A percentile compares a stretch with the other conserved stretches of the same genome.
Evolutionary conservation across 92 coral and sea anemone genomes (phyloP).

Genomic region (Hydrozoanthus gracilis): DNA sequence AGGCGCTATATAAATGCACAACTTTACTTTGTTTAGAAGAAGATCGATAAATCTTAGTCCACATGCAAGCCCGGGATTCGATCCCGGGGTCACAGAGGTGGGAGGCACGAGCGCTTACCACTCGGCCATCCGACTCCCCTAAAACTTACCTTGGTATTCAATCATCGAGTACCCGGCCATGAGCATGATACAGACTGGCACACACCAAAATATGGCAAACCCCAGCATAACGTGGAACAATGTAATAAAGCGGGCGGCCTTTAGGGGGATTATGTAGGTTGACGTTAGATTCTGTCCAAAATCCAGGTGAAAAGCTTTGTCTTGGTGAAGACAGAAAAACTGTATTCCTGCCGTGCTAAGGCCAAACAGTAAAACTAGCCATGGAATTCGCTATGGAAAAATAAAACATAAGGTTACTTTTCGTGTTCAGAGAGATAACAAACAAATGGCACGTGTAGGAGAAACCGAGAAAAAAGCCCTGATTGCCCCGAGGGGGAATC

Average conservation of each 20-base stretch:
- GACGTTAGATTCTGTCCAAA: constrained; percentile 62
- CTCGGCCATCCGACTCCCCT: neutral
- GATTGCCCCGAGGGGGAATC: too few relatives aligned
- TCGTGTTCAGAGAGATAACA: too few relatives aligned
- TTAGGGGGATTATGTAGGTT: constrained; percentile 48
- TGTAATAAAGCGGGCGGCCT: constrained; percentile 69
- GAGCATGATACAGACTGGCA: constrained; percentile 77
- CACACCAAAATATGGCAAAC: constrained; percentile 77
- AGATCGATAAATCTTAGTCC: neutral
- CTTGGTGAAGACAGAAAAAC: constrained; percentile 70
- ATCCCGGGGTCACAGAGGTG: neutral
- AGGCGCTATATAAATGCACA: too few relatives aligned
- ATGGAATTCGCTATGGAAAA: constrained; percentile 67
- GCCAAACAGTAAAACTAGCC: constrained; percentile 60
- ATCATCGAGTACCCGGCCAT: constrained; percentile 83
- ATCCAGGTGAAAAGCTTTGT: constrained; percentile 70
- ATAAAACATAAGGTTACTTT: neutral
- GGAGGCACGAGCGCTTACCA: neutral
- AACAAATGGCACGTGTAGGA: too few relatives aligned
- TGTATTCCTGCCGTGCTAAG: constrained; percentile 64
- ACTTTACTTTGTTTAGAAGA: neutral
- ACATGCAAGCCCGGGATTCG: neutral
- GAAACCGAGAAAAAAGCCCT: too few relatives aligned
- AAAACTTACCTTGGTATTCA: constrained; percentile 78
- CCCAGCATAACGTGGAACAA: constrained; percentile 73